Evolutionary conservation across 2,113 vertebrate species (phyloP), one percentile per base, ranked within the genome.

Genomic region (Paradoxurus hermaphroditus): DNA sequence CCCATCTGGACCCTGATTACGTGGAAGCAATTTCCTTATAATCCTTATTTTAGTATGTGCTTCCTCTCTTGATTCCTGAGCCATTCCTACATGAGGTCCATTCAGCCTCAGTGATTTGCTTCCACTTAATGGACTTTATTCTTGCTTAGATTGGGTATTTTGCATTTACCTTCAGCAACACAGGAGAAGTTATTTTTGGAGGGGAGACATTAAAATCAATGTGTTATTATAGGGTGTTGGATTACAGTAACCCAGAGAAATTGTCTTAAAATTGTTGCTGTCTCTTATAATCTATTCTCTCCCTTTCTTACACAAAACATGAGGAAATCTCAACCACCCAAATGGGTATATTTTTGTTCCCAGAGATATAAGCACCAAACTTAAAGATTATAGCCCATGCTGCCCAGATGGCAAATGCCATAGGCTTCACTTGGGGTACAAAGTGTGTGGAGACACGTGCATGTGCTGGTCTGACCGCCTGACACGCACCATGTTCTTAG

Each of bases 381-480:
- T 83, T 70, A n/a, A 44, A 82, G 73, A 1, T 1, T 18, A 19
- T 12, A 39, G 19, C 36, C 41, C 72, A 81, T 0, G 0, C 5
- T 0, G 0, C 59, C 85, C 73, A 87, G 75, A 73, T 51, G 31
- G 49, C 8, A 62, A 59, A 27, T 3, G 41, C 41, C 23, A 3
- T 19, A 53, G 29, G 51, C 59, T n/a, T 59, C 14, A 15, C 23
- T 68, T 14, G 11, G 49, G 7, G 11, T 16, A 9, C 10, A 18
- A n/a, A 41, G 41, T 41, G 25, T 62, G 15, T 19, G 0, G 5
- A 63, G 67, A 3, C 9, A 2, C 0, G 21, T 3, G 16, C 0
- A 0, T 0, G 8, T 21, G 2, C 56, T 11, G 9, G 27, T 29
- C 11, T 7, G n/a, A 2, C 12, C 31, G 13, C 29, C 5, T 25